These are phyloP conservation scores for Watsonalla binaria DNA, from an alignment of 2,888 invertebrate genomes.

Conservation along the genomic window DNA sequence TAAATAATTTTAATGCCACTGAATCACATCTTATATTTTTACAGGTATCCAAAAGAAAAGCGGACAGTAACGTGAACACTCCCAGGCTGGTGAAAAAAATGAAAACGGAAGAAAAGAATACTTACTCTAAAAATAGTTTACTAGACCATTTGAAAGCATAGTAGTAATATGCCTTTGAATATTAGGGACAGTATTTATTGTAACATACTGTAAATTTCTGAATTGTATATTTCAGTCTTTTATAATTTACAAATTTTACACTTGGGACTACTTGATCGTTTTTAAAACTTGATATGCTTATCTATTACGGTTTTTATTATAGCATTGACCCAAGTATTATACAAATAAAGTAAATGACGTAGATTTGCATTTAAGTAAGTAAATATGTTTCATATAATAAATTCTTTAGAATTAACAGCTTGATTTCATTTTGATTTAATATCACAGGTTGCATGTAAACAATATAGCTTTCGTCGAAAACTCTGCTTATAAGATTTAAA, in stretches of 20 bases:
- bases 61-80: slow-evolving; percentile 52
- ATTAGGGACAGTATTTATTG: neutral
- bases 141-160: slow-evolving; percentile 50
- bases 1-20: no score
- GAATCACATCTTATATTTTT: slow-evolving; percentile 14
- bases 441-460: no score
- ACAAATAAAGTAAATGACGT: no score
- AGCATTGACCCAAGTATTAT: no score
- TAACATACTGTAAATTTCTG: neutral
- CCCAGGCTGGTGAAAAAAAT: slow-evolving; percentile 71
- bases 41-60: slow-evolving; percentile 74
- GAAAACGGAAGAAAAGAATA: slow-evolving; percentile 54
- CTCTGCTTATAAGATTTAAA: no score
- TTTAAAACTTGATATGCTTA: slow-evolving; percentile 2
- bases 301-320: no score
- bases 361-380: no score
- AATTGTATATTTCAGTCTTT: slow-evolving; percentile 1
- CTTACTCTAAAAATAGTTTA: slow-evolving; percentile 46
- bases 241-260: slow-evolving; percentile 1
- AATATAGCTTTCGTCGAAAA: no score
- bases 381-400: no score
- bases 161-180: slow-evolving; percentile 10
- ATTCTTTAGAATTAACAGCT: no score
- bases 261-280: neutral
- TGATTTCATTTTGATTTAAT: no score